Percentiles rank a stretch among this genome's conserved stretches.
phyloP scores from a whole-genome alignment of 2,888 invertebrate species.

The Andrena praecox region DNA sequence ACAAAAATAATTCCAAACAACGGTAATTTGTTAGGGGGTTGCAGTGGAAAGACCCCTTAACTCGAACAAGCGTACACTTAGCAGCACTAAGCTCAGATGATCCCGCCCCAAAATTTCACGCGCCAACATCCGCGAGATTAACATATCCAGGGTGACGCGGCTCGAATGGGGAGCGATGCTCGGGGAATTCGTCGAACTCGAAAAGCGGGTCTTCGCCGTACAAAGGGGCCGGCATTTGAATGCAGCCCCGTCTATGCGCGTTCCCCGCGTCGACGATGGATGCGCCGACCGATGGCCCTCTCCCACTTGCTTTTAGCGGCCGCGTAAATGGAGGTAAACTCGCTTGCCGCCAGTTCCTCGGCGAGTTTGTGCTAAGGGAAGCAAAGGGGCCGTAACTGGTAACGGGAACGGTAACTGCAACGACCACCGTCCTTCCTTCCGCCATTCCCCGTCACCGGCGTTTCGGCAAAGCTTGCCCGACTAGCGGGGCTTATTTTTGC shows the following conservation, averaged over 20 bases:
- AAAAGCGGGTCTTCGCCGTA: conserved; percentile 8
- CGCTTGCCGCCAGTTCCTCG: conserved; percentile 36
- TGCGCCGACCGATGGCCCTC: conserved; percentile 32
- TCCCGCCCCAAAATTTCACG: background rate
- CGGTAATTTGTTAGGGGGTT: too few species aligned
- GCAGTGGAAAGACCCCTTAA: too few species aligned
- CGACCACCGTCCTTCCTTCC: conserved; percentile 39
- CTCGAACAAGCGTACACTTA: too few species aligned
- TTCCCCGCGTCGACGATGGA: conserved; percentile 7
- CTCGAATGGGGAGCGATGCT: background rate
- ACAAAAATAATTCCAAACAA: too few species aligned
- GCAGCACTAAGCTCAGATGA: too few species aligned
- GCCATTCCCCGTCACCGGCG: conserved; percentile 12
- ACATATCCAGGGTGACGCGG: background rate
- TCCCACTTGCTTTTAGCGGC: conserved; percentile 29
- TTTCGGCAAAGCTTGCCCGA: background rate
- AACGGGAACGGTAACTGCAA: conserved; percentile 33
- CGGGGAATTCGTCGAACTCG: conserved; percentile 22
- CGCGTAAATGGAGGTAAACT: conserved; percentile 60
- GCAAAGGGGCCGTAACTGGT: conserved; percentile 21
- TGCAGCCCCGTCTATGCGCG: conserved; percentile 22
- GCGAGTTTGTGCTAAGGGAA: conserved; percentile 45
- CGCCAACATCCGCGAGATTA: conserved; percentile 1
- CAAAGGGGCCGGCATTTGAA: conserved; percentile 26
- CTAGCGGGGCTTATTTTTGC: conserved; percentile 21